Evolutionary conservation across 1,140 invertebrate genomes (phyloP).

Genomic region (Ceratitis capitata): DNA sequence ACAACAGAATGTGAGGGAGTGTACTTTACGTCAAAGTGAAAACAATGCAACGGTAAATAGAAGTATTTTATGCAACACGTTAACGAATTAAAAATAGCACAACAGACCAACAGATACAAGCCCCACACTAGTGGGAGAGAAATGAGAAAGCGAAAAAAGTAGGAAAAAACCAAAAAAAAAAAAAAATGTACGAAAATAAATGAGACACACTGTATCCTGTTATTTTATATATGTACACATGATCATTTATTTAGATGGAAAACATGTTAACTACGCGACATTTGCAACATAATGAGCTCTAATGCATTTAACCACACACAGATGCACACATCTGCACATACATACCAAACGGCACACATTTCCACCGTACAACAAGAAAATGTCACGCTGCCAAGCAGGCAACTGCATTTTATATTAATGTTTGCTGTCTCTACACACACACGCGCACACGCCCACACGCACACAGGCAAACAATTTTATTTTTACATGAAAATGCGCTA

Average conservation of each 20-base stretch:
- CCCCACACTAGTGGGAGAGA: neutral
- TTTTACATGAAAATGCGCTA: neutral
- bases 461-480: neutral
- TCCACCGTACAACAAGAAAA: too few species aligned
- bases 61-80: constrained; percentile 17
- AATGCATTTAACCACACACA: constrained; percentile 4
- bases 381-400: neutral
- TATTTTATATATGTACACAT: neutral
- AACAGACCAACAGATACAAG: neutral
- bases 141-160: neutral
- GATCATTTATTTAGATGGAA: neutral
- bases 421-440: neutral
- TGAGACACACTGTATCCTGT: neutral
- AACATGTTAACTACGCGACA: constrained; percentile 1
- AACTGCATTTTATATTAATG: neutral
- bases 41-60: neutral
- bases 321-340: neutral
- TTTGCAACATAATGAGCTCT: constrained; percentile 35
- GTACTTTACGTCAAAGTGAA: neutral
- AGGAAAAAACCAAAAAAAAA: neutral
- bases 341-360: neutral
- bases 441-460: neutral
- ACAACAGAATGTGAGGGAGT: too few species aligned
- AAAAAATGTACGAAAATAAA: constrained; percentile 1
- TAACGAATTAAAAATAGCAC: neutral